A percentile compares a stretch with the other conserved stretches of the same genome.
phyloP scores from a whole-genome alignment of 2,113 vertebrate genomes.

The Telmatochromis sp. region DNA sequence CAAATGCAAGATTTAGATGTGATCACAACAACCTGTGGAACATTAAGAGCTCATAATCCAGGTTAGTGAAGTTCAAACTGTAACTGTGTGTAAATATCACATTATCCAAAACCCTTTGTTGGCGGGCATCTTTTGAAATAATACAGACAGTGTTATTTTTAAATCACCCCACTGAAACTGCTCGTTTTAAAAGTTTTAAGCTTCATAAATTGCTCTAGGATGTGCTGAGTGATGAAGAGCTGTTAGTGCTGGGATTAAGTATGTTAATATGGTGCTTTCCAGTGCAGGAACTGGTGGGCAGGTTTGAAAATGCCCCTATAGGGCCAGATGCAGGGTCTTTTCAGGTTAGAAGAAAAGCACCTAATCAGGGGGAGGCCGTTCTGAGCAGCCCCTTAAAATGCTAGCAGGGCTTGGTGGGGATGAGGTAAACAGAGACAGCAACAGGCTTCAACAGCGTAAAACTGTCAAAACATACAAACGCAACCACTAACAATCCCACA shows the following conservation, averaged over 20 bases:
- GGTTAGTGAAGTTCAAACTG: not conserved
- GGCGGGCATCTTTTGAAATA: not conserved
- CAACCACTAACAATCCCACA: not conserved
- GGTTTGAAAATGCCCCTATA: not conserved
- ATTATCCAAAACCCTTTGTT: not conserved
- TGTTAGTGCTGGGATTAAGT: not conserved
- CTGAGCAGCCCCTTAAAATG: not conserved
- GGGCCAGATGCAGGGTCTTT: not conserved
- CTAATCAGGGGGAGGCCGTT: not conserved
- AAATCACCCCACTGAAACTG: not conserved
- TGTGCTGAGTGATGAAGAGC: not conserved
- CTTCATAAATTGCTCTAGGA: not conserved
- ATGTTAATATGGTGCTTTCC: not conserved
- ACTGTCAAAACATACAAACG: not conserved
- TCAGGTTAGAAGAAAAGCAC: not conserved
- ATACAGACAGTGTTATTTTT: not conserved
- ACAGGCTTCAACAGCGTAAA: not conserved
- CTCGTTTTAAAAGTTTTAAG: not conserved
- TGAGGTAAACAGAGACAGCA: not conserved
- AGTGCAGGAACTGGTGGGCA: not conserved
- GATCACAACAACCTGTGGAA: not conserved
- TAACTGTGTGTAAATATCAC: not conserved
- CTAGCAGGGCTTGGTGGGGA: not conserved
- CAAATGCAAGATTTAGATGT: not conserved
- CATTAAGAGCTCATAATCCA: not conserved